Percentiles rank a stretch among this genome's conserved stretches.
Conservation (phyloP, 1,140 invertebrate genomes). For the Drosophila lowei region DNA sequence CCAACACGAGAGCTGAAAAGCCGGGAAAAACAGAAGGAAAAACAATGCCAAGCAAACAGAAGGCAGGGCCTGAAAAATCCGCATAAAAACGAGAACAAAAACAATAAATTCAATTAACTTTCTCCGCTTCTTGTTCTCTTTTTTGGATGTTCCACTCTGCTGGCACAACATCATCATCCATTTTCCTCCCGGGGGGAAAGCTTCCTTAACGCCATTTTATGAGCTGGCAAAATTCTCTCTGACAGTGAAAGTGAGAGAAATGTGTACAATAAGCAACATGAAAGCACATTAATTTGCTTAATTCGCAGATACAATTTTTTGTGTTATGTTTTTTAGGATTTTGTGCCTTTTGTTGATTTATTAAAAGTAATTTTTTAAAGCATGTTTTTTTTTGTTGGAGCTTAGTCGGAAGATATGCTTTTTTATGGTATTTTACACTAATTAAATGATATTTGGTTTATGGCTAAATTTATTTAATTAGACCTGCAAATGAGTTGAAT, state of each 20-base stretch:
- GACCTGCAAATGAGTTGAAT: too few relatives aligned
- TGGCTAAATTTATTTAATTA: too few relatives aligned
- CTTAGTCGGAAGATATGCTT: too few relatives aligned
- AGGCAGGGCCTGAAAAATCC: constrained; percentile 23
- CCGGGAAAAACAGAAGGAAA: constrained; percentile 3
- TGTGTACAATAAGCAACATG: constrained; percentile 27
- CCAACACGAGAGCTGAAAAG: constrained; percentile 2
- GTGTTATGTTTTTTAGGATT: constrained; percentile 18
- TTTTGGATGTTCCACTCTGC: constrained; percentile 24
- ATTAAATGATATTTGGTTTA: too few relatives aligned
- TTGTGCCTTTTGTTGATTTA: constrained; percentile 17
- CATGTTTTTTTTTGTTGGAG: background rate
- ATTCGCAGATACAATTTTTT: constrained; percentile 39
- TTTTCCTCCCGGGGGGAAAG: constrained; percentile 30
- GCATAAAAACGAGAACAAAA: constrained; percentile 28
- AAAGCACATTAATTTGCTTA: constrained; percentile 52
- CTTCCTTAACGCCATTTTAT: constrained; percentile 49
- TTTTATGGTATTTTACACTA: too few relatives aligned
- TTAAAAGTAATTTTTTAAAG: too few relatives aligned
- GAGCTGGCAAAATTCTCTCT: constrained; percentile 16
- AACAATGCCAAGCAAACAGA: constrained; percentile 19
- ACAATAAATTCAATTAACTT: constrained; percentile 66
- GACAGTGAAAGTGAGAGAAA: background rate
- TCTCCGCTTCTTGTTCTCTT: constrained; percentile 6
- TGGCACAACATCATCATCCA: constrained; percentile 33